Evolutionary conservation across 2,888 invertebrate genomes (phyloP), one percentile per base, ranked within the genome.

Genomic region (Zonitis immaculata): DNA sequence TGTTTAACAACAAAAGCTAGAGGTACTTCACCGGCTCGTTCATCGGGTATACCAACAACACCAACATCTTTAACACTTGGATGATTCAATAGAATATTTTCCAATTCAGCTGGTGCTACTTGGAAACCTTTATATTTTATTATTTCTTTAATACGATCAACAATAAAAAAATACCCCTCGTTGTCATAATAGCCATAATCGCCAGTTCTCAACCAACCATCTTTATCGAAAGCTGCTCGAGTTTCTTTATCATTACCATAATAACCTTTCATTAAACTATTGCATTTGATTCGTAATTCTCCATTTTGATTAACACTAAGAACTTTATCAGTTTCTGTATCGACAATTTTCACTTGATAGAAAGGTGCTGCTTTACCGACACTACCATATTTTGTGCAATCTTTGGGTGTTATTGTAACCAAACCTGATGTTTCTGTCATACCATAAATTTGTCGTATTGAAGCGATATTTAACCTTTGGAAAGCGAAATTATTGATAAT

Each of bases 41-140:
- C 86, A 72, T 91, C 81, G 0, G 88, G 85, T 48, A 82, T 73
- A n/a, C 91, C 93, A 67, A 91, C 82, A 42, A 94, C 93, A 28
- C 88, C 92, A 18, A 82, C 87, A 68, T 93, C 91, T 51, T 82
- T 81, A 44, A 93, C 82, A 47, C 80, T 81, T 1, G 81, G 77
- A 76, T 89, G 84, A 32, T 83, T 83, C 46, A 91, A 76, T 39
- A 94, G 73, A 47, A 92, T 68, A 20, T 84, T 84, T 74, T 94
- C 93, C 27, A 94, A 74, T 75, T 93, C 93, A 1, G 92, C 91
- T 3, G 93, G 93, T 0, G 93, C 89, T 57, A 88, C 88, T 80
- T 88, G 85, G 65, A 84, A 87, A 28, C 87, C 91, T 72, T 92
- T 91, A 68, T 89, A 91, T 73, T 93, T 94, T 67, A 93, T 92